These are phyloP conservation scores for Eleginops maclovinus DNA, from an alignment of 2,113 vertebrate species.

Conservation along the genomic window DNA sequence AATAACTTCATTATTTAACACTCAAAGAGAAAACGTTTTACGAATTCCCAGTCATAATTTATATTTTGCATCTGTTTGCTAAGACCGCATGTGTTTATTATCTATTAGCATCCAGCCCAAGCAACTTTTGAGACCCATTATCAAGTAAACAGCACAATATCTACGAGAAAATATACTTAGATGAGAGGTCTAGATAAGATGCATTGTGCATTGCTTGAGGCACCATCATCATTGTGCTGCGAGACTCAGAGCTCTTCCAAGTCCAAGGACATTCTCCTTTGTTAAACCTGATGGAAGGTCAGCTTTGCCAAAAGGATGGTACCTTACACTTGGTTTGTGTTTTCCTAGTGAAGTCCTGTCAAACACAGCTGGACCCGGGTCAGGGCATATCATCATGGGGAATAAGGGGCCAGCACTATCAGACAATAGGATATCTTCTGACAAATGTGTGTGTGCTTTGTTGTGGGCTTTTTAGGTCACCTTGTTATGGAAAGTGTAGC, in stretches of 20 bases:
- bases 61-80: neutral
- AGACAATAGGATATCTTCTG: slow-evolving; percentile 56
- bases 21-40: neutral
- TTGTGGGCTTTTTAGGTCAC: slow-evolving; percentile 66
- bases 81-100: neutral
- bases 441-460: slow-evolving; percentile 64
- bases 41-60: neutral
- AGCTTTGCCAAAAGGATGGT: neutral
- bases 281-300: slow-evolving; percentile 12
- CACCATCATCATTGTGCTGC: neutral
- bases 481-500: slow-evolving; percentile 59
- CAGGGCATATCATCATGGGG: slow-evolving; percentile 52
- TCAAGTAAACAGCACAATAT: neutral
- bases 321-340: slow-evolving; percentile 19
- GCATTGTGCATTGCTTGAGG: neutral
- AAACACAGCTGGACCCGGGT: slow-evolving; percentile 32
- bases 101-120: neutral
- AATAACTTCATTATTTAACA: neutral
- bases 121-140: too few species aligned
- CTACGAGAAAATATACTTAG: neutral
- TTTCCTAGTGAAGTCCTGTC: slow-evolving; percentile 28
- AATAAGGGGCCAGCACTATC: slow-evolving; percentile 37
- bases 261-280: slow-evolving; percentile 3
- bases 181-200: neutral
- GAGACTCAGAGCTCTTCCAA: slow-evolving; percentile 11